Percentiles rank a stretch among this genome's conserved stretches.
These are phyloP conservation scores for Orthosia gothica DNA, from an alignment of 2,888 invertebrate species.

Conservation along the genomic window DNA sequence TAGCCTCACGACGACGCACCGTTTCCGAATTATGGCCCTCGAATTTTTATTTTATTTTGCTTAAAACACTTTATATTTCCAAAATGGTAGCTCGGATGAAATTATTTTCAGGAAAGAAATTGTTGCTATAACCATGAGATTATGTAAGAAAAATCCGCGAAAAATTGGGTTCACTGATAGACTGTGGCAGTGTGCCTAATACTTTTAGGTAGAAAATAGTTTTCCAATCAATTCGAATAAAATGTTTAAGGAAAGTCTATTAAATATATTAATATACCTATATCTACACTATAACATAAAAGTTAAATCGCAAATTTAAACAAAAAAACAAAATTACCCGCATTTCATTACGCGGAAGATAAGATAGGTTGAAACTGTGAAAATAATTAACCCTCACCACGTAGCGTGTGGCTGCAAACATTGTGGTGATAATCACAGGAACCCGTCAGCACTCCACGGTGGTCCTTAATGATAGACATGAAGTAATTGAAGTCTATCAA, in stretches of 20 bases:
- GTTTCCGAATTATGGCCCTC: no score
- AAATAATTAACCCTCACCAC: constrained; percentile 46
- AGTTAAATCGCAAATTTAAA: constrained; percentile 9
- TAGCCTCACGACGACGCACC: no score
- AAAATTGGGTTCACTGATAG: no score
- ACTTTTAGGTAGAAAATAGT: neutral
- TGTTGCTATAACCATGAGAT: no score
- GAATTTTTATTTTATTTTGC: no score
- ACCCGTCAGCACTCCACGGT: constrained; percentile 54
- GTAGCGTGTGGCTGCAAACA: constrained; percentile 27
- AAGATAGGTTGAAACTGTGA: constrained; percentile 52
- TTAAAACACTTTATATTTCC: no score
- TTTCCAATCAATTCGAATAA: neutral
- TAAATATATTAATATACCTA: neutral
- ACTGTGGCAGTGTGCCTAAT: no score
- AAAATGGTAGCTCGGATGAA: no score
- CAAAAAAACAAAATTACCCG: no score
- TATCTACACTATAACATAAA: constrained; percentile 8
- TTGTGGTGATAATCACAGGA: constrained; percentile 47
- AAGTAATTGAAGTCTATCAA: constrained; percentile 65
- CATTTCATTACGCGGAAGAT: constrained; percentile 54
- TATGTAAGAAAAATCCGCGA: no score
- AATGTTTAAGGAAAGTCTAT: neutral
- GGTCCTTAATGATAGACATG: constrained; percentile 64
- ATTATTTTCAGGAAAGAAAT: no score